A percentile compares a stretch with the other conserved stretches of the same genome.
Evolutionary conservation across 2,113 vertebrate species (phyloP).

Genomic region (Micromys minutus): DNA sequence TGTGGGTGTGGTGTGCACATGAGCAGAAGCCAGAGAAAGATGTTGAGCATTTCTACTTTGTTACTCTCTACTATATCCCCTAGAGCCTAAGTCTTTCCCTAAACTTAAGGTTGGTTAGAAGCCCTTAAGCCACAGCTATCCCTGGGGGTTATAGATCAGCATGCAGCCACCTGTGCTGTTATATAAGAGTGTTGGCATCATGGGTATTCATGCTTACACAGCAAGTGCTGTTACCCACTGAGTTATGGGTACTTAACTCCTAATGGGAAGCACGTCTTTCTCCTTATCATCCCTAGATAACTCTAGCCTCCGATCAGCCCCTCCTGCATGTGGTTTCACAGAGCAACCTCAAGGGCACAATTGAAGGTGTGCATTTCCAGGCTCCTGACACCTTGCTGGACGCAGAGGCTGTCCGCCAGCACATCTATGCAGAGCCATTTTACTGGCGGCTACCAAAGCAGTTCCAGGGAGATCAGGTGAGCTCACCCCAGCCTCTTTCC

Average conservation of each 20-base stretch:
- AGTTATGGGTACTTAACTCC: fast-evolving
- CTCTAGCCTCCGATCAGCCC: slow-evolving; percentile 77
- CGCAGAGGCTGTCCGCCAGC: slow-evolving; percentile 81
- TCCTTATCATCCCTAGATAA: slow-evolving; percentile 81
- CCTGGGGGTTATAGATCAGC: not conserved
- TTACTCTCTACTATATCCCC: not conserved
- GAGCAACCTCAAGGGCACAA: slow-evolving; percentile 88
- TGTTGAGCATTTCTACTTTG: not conserved
- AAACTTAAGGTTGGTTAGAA: not conserved
- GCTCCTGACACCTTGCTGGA: slow-evolving; percentile 89
- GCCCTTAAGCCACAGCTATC: not conserved
- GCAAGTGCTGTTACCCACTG: not conserved
- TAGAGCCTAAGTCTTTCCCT: not conserved
- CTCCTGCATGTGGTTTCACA: slow-evolving; percentile 89
- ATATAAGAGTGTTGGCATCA: not conserved
- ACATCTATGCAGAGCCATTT: slow-evolving; percentile 85
- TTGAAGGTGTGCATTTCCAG: slow-evolving; percentile 90
- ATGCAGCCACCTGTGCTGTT: not conserved
- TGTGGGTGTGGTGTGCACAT: not conserved
- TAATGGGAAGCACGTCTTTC: not conserved
- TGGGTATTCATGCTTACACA: too few relatives aligned
- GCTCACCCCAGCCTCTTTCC: fast-evolving
- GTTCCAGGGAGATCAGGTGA: slow-evolving; percentile 92
- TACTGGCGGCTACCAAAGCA: slow-evolving; percentile 92
- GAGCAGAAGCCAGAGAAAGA: not conserved